Evolutionary conservation across 2,888 invertebrate species (phyloP).

Genomic region (Sepiola atlantica): DNA sequence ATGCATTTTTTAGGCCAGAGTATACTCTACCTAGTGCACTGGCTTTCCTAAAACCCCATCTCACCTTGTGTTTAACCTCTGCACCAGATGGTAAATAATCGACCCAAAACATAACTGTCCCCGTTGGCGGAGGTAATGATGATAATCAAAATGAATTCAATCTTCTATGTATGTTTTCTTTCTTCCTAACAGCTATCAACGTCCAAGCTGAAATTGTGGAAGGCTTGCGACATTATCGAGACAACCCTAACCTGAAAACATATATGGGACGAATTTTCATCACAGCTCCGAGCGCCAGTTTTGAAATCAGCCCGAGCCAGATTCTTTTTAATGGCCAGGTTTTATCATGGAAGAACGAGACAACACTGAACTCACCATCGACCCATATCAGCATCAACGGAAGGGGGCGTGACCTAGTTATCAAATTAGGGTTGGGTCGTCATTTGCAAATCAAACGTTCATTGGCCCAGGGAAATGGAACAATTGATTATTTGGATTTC

Average conservation of each 20-base stretch:
- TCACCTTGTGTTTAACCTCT: no score
- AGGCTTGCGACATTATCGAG: constrained; percentile 46
- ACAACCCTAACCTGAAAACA: constrained; percentile 49
- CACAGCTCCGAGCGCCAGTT: neutral
- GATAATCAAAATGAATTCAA: no score
- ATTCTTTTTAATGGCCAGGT: constrained; percentile 45
- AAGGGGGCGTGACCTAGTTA: neutral
- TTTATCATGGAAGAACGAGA: constrained; percentile 37
- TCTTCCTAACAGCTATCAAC: constrained; percentile 51
- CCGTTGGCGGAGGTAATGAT: no score
- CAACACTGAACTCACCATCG: neutral
- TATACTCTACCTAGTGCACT: no score
- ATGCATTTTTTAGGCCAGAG: no score
- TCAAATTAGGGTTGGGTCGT: neutral
- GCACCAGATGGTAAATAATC: no score
- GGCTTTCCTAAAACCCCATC: no score
- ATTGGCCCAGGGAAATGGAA: neutral
- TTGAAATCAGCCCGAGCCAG: constrained; percentile 45
- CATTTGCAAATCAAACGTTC: neutral
- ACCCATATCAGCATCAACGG: constrained; percentile 24
- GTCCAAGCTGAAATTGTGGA: constrained; percentile 54
- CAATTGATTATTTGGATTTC: neutral
- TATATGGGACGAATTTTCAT: constrained; percentile 53
- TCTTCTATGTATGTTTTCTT: neutral
- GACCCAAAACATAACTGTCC: no score